Evolutionary conservation across 2,113 vertebrate species (phyloP).

Genomic region (Hemiscyllium ocellatum): DNA sequence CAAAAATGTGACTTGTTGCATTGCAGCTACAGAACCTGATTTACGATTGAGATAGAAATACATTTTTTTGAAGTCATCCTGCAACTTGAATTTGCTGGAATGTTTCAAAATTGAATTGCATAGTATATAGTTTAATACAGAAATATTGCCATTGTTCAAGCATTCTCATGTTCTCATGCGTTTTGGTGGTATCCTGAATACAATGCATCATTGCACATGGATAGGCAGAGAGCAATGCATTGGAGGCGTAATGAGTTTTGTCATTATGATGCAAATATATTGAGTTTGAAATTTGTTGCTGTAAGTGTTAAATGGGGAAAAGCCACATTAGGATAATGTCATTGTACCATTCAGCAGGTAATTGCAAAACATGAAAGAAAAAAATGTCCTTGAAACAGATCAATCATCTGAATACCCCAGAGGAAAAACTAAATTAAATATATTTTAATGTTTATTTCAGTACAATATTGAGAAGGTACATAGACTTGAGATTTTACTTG

Average conservation of each 20-base stretch:
- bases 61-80: background rate
- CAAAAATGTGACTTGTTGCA: background rate
- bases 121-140: too few relatives aligned
- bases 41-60: background rate
- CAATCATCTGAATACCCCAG: background rate
- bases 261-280: background rate
- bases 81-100: background rate
- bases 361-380: background rate
- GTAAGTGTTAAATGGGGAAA: background rate
- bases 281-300: background rate
- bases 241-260: background rate
- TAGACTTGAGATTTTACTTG: background rate
- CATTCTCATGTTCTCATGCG: background rate
- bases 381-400: background rate
- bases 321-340: background rate
- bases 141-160: background rate
- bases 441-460: background rate
- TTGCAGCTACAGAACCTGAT: background rate
- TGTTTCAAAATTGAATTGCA: background rate
- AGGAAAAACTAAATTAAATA: background rate
- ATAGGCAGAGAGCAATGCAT: background rate
- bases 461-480: background rate
- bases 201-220: background rate
- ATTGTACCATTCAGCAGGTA: background rate
- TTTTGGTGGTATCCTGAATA: background rate